These are phyloP conservation scores for Gymnocypris eckloni DNA, from an alignment of 2,797 vertebrate species.

Conservation along the genomic window DNA sequence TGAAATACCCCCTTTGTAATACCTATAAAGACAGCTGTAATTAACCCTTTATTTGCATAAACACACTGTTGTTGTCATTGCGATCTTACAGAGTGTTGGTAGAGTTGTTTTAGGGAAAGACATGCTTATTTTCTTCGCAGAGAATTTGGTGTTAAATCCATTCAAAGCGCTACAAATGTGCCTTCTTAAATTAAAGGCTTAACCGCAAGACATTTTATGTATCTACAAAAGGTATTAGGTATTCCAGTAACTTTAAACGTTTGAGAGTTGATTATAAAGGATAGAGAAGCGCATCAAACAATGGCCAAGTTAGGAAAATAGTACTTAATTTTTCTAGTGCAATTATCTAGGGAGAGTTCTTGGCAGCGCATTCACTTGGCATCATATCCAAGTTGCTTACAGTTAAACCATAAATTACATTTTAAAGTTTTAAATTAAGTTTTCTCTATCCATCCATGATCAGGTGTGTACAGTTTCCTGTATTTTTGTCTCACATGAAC, in stretches of 20 bases:
- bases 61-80: not conserved
- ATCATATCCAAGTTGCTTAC: constrained; percentile 12
- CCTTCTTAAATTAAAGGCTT: not conserved
- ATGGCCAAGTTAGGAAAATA: constrained; percentile 11
- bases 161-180: not conserved
- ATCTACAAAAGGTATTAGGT: not conserved
- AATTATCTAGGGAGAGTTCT: constrained; percentile 44
- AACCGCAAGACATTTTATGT: not conserved
- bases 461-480: not conserved
- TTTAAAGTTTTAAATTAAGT: too few species aligned
- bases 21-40: not conserved
- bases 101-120: not conserved
- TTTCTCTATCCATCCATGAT: constrained; percentile 16
- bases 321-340: constrained; percentile 22
- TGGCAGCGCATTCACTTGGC: constrained; percentile 37
- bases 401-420: constrained; percentile 24
- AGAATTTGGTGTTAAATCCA: constrained; percentile 5
- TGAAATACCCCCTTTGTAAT: not conserved
- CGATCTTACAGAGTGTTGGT: not conserved
- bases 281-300: not conserved
- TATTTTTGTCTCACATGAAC: not conserved
- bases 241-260: not conserved
- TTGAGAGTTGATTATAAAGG: not conserved
- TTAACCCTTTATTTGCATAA: not conserved
- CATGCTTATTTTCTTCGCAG: not conserved